These are phyloP conservation scores for Harlomillsia oculata DNA, from an alignment of 1,140 invertebrate species.

Conservation along the genomic window DNA sequence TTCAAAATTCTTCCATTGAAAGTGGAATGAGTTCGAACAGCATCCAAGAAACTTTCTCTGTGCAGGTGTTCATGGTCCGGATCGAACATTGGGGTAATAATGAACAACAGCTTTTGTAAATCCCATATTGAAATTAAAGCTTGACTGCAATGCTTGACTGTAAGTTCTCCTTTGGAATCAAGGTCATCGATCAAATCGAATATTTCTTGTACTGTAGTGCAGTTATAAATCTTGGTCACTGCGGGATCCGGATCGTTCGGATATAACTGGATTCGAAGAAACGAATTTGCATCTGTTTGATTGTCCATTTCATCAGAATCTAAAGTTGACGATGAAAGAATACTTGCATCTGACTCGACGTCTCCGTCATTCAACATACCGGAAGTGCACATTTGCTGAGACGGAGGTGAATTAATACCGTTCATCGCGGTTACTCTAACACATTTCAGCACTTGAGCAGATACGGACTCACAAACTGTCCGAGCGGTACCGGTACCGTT, in stretches of 20 bases:
- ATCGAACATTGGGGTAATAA: slow-evolving; percentile 15
- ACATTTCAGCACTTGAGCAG: no score
- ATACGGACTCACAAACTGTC: no score
- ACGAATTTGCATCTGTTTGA: neutral
- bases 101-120: slow-evolving; percentile 31
- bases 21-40: slow-evolving; percentile 15
- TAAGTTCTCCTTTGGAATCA: neutral
- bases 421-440: no score
- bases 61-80: slow-evolving; percentile 8
- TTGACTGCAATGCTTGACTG: slow-evolving; percentile 26
- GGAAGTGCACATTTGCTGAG: no score
- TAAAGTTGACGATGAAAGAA: no score
- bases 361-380: no score
- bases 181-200: slow-evolving; percentile 17
- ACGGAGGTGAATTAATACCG: no score
- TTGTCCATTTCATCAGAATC: no score
- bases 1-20: slow-evolving; percentile 21
- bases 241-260: slow-evolving; percentile 2
- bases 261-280: slow-evolving; percentile 5
- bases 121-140: slow-evolving; percentile 33
- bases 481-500: no score
- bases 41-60: slow-evolving; percentile 8
- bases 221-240: neutral
- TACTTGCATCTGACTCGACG: no score
- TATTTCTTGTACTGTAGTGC: slow-evolving; percentile 17